Evolutionary conservation across 1,140 invertebrate genomes (phyloP).

Genomic region (Euwallacea similis): DNA sequence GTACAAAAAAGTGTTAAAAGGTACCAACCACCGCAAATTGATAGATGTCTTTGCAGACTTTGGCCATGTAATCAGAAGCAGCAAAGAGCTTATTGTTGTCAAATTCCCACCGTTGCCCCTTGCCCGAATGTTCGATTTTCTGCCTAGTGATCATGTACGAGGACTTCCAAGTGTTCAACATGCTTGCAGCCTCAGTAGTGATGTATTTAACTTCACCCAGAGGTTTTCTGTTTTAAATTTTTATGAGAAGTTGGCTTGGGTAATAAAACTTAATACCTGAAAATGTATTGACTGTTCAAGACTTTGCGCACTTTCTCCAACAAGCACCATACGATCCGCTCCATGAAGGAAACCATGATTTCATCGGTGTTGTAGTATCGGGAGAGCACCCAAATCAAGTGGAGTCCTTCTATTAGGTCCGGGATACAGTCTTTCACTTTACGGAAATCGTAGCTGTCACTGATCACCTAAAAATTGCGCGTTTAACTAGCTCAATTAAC

Average conservation of each 20-base stretch:
- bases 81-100: slow-evolving; percentile 78
- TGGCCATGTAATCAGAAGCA: slow-evolving; percentile 79
- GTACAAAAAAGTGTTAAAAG: not conserved
- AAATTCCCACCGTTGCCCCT: slow-evolving; percentile 88
- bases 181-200: slow-evolving; percentile 59
- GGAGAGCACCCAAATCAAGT: slow-evolving; percentile 82
- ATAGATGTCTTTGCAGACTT: slow-evolving; percentile 75
- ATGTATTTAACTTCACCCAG: slow-evolving; percentile 40
- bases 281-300: slow-evolving; percentile 71
- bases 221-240: slow-evolving; percentile 30
- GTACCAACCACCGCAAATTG: slow-evolving; percentile 68
- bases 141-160: slow-evolving; percentile 73
- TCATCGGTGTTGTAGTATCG: slow-evolving; percentile 73
- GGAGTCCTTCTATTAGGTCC: slow-evolving; percentile 76
- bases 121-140: slow-evolving; percentile 79
- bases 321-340: slow-evolving; percentile 78
- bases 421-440: slow-evolving; percentile 72
- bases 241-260: not conserved
- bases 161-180: slow-evolving; percentile 77
- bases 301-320: slow-evolving; percentile 72
- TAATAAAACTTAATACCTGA: slow-evolving; percentile 59
- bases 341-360: slow-evolving; percentile 74
- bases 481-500: not conserved
- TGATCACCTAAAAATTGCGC: slow-evolving; percentile 40
- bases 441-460: slow-evolving; percentile 63